Base-by-base conservation (phyloP, 2,888 invertebrate genomes). In the Beris morrisii region DNA sequence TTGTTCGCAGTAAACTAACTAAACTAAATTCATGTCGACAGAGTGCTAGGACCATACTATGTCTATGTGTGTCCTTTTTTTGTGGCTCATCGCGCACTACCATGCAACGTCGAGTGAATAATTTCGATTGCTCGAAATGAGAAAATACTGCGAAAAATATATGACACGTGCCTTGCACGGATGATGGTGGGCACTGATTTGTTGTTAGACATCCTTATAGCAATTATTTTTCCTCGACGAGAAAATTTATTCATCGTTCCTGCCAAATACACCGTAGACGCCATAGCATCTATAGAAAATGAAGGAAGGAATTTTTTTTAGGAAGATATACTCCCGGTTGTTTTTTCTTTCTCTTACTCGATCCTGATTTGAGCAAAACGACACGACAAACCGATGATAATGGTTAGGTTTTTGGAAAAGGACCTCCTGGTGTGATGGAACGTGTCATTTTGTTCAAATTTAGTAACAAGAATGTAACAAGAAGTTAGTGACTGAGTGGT, bases 141-240 rank as follows among this genome's bases (percentile, higher is more conserved):
- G 5, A 44, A 22, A 22, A 22, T 45, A 15, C 38, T 32, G 32
- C n/a, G n/a, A 58, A 58, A 44, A 7, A 65, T 55, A 64, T 67
- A 64, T 44, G 68, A 57, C 68, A 68, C 68, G 68, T 68, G 68
- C 54, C 68, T 15, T 46, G n/a, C 6, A 12, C 3, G 55, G 31
- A 4, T 55, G 57, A 46, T 30, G 45, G 45, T 53, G 55, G 38
- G 44, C 44, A 52, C 45, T 53, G 61, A 65, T 65, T 68, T 68
- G 65, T 65, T 61, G 50, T 61, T 58, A 65, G 56, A 61, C 58
- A 68, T 68, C 52, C 61, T 68, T 63, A 48, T 7, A 63, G 63
- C 68, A 68, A 68, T 68, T 68, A 68, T 68, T 68, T 65, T 65
- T 65, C 61, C 52, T 38, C 52, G 22, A 13, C 4, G 43, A 13